These are phyloP conservation scores for Mylabris sibirica DNA, from an alignment of 2,888 invertebrate species.

Conservation along the genomic window DNA sequence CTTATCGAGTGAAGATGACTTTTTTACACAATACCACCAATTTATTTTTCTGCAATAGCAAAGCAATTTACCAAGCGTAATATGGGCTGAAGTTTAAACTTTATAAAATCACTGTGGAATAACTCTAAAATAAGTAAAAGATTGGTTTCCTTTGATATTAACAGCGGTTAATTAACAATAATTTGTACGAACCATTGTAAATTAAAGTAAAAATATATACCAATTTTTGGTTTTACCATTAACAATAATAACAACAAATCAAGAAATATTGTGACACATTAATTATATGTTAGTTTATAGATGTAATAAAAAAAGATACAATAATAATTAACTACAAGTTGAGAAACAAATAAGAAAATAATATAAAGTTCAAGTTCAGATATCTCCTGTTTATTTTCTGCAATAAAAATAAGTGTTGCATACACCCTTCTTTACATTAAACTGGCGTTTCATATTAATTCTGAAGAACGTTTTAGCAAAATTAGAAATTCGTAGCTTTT, in stretches of 20 bases:
- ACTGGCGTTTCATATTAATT: background rate
- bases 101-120: background rate
- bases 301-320: background rate
- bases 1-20: too few relatives aligned
- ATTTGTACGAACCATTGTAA: background rate
- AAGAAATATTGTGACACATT: background rate
- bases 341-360: background rate
- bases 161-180: background rate
- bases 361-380: background rate
- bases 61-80: too few relatives aligned
- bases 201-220: background rate
- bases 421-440: background rate
- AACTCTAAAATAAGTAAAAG: background rate
- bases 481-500: too few relatives aligned
- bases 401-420: background rate
- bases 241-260: background rate
- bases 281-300: background rate
- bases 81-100: background rate
- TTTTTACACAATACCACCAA: too few relatives aligned
- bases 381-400: background rate
- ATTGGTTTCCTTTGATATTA: background rate
- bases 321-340: too few relatives aligned
- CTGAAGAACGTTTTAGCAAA: too few relatives aligned
- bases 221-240: background rate
- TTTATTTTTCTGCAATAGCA: too few relatives aligned